These are phyloP conservation scores for Melieria omissa DNA, from an alignment of 2,888 invertebrate genomes.

Conservation along the genomic window DNA sequence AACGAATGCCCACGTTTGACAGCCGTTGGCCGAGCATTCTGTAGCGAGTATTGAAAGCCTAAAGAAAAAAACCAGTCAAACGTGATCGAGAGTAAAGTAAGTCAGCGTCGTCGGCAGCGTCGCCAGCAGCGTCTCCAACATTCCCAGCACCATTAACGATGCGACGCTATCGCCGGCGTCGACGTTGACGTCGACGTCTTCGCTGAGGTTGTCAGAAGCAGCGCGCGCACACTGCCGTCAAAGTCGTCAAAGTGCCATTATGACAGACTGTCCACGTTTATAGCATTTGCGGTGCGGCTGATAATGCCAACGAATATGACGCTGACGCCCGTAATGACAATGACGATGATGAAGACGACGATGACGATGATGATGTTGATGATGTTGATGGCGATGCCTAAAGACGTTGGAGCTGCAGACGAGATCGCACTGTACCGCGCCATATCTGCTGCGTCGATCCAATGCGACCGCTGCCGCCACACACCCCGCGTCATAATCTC, in stretches of 20 bases:
- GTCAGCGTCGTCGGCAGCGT: conserved; percentile 44
- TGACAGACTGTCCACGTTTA: not conserved
- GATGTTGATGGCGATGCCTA: no score
- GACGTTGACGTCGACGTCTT: not conserved
- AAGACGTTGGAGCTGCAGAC: no score
- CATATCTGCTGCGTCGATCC: no score
- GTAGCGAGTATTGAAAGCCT: not conserved
- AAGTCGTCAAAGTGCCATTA: not conserved
- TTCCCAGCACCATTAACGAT: not conserved
- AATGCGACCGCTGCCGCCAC: no score
- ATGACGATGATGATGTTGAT: no score
- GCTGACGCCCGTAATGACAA: no score
- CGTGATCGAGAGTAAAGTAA: conserved; percentile 58
- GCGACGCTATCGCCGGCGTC: not conserved
- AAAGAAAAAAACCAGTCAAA: conserved; percentile 56
- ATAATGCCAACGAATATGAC: no score
- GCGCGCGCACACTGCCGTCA: not conserved
- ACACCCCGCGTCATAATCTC: no score
- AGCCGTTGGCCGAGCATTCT: no score
- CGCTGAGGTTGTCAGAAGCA: not conserved
- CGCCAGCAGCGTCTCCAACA: not conserved
- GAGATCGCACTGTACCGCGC: no score
- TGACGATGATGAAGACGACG: no score
- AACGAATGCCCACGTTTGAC: not conserved
- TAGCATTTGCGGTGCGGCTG: no score